Evolutionary conservation across 2,113 vertebrate species (phyloP), one percentile per base, ranked within the genome.

Genomic region (Heteronetta atricapilla): DNA sequence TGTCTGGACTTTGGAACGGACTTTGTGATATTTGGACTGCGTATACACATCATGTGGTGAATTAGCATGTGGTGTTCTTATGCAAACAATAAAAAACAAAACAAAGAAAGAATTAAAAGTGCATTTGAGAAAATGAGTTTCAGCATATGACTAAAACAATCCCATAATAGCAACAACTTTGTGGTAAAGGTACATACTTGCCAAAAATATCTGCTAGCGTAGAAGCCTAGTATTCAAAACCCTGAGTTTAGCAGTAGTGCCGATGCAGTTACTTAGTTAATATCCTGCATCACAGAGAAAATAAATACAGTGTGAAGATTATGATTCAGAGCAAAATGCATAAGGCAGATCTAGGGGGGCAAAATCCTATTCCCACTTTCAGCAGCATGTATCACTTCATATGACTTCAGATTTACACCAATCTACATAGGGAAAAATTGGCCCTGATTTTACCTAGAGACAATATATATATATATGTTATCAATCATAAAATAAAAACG

Each of bases 21-120:
- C 48, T 97, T 97, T 97, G 97, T 98, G 94, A 97, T 98, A 94
- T 96, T 97, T 97, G 95, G 96, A 97, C 91, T 74, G 87, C 14
- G 6, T 12, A 70, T 80, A 88, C 83, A 87, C 84, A 97, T 93
- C 95, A 92, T 97, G 92, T 93, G 86, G 89, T 96, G 75, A 97
- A 94, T 96, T 95, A 98, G 82, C 93, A 95, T 95, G 92, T 94
- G 91, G 96, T 93, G 91, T 81, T 96, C 93, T 94, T 96, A 96
- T 93, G 89, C 89, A 97, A 97, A 97, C 92, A 94, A 96, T 92
- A 94, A 95, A 92, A 92, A 97, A 97, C 94, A 97, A 97, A 72
- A 96, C 90, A 96, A 95, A 97, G 96, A 92, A 96, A 93, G 81
- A 77, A 93, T 93, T 97, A 97, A 95, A 97, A 97, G 66, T 44